A percentile compares a stretch with the other conserved stretches of the same genome.
Conservation (phyloP, 2,888 invertebrate genomes). For the Scaptomyza parva region DNA sequence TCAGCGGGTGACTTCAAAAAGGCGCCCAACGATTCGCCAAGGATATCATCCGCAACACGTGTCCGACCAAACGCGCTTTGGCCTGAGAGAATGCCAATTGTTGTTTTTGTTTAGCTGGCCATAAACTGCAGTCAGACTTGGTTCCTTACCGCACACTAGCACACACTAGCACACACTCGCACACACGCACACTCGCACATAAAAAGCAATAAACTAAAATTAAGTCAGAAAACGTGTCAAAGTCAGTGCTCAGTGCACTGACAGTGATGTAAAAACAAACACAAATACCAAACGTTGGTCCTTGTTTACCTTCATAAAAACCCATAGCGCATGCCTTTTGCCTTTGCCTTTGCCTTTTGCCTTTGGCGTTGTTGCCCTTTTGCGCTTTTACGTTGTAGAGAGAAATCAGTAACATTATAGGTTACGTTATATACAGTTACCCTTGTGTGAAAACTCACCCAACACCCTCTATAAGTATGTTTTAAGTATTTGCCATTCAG, state of each 20-base stretch:
- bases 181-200: slow-evolving; percentile 13
- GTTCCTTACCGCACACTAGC: too few relatives aligned
- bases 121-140: slow-evolving; percentile 58
- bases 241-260: slow-evolving; percentile 81
- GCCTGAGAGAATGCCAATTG: slow-evolving; percentile 52
- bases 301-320: slow-evolving; percentile 75
- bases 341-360: slow-evolving; percentile 1
- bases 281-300: slow-evolving; percentile 74
- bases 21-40: slow-evolving; percentile 49
- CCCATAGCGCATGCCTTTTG: slow-evolving; percentile 32
- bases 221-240: slow-evolving; percentile 84
- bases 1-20: slow-evolving; percentile 67
- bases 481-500: slow-evolving; percentile 18
- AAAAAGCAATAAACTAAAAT: slow-evolving; percentile 83
- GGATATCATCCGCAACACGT: slow-evolving; percentile 83
- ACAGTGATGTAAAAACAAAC: slow-evolving; percentile 78
- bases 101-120: slow-evolving; percentile 40
- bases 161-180: slow-evolving; percentile 21
- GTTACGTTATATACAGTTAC: slow-evolving; percentile 13
- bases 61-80: slow-evolving; percentile 65
- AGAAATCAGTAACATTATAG: slow-evolving; percentile 27
- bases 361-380: slow-evolving; percentile 10
- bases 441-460: slow-evolving; percentile 27
- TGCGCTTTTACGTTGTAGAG: slow-evolving; percentile 12
- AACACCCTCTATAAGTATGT: slow-evolving; percentile 2